Evolutionary conservation across 2,888 invertebrate genomes (phyloP).

Genomic region (Lingula anatina): DNA sequence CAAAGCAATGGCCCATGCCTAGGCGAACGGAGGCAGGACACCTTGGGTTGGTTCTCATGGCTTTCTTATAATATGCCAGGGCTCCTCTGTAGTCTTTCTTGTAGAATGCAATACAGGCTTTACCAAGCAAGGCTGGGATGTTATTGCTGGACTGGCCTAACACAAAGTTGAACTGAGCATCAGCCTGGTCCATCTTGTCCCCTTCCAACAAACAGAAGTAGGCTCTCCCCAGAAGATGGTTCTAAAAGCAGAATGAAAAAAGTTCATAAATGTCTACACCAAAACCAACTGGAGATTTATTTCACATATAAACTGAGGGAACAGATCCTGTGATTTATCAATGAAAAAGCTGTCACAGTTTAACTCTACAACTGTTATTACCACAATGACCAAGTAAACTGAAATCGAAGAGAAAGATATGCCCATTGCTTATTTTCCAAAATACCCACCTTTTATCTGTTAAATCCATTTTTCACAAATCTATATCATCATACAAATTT

Average conservation of each 20-base stretch:
- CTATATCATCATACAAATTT: too few relatives aligned
- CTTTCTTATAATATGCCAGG: constrained; percentile 95
- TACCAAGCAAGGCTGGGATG: constrained; percentile 93
- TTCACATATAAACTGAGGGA: too few relatives aligned
- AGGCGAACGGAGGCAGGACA: constrained; percentile 94
- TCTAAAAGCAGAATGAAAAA: constrained; percentile 58
- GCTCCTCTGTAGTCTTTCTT: constrained; percentile 90
- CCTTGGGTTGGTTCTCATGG: constrained; percentile 88
- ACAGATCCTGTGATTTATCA: too few relatives aligned
- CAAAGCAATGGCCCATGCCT: constrained; percentile 98
- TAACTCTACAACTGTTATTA: too few relatives aligned
- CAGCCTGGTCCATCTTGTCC: constrained; percentile 99
- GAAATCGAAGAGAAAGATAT: too few relatives aligned
- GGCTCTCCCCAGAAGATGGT: constrained; percentile 94
- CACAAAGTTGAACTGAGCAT: constrained; percentile 99
- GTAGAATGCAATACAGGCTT: constrained; percentile 98
- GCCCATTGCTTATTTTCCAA: too few relatives aligned
- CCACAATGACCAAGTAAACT: too few relatives aligned
- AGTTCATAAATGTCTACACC: too few relatives aligned
- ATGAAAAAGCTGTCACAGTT: too few relatives aligned
- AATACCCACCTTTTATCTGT: too few relatives aligned
- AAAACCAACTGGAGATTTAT: too few relatives aligned
- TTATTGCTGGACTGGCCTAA: constrained; percentile 75
- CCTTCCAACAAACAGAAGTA: constrained; percentile 98
- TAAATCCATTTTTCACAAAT: too few relatives aligned